Evolutionary conservation across 2,797 vertebrate species (phyloP).

Genomic region (Pipistrellus pipistrellus): DNA sequence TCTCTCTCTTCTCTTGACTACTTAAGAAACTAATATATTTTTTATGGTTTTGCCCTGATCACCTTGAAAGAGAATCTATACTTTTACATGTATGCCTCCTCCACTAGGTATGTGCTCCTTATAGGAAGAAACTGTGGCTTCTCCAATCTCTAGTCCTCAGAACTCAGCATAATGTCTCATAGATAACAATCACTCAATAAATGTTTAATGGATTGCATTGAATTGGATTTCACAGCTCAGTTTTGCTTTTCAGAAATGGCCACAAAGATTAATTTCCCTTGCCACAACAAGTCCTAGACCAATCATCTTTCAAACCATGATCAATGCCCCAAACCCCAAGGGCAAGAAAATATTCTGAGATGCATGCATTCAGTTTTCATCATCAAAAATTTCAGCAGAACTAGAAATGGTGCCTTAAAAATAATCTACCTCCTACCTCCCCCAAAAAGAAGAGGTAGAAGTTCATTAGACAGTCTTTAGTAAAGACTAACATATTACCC

Average conservation of each 20-base stretch:
- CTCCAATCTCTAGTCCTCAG: not conserved
- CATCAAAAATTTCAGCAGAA: not conserved
- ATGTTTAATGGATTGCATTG: not conserved
- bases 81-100: not conserved
- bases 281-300: not conserved
- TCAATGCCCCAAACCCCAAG: not conserved
- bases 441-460: not conserved
- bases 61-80: not conserved
- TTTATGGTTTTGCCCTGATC: not conserved
- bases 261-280: not conserved
- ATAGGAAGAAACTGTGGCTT: not conserved
- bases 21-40: not conserved
- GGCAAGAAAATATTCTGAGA: constrained; percentile 4
- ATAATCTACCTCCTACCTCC: not conserved
- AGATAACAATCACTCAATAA: constrained; percentile 4
- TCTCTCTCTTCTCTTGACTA: not conserved
- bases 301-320: constrained; percentile 23
- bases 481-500: not conserved
- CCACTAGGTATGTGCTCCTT: not conserved
- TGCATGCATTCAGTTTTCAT: not conserved
- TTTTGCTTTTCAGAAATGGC: constrained; percentile 22
- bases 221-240: not conserved
- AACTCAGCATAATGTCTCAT: not conserved
- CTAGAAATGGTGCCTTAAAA: constrained; percentile 4
- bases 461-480: not conserved